These are phyloP conservation scores for Drosophila austrosaltans DNA, from an alignment of 2,888 invertebrate genomes.

Conservation along the genomic window DNA sequence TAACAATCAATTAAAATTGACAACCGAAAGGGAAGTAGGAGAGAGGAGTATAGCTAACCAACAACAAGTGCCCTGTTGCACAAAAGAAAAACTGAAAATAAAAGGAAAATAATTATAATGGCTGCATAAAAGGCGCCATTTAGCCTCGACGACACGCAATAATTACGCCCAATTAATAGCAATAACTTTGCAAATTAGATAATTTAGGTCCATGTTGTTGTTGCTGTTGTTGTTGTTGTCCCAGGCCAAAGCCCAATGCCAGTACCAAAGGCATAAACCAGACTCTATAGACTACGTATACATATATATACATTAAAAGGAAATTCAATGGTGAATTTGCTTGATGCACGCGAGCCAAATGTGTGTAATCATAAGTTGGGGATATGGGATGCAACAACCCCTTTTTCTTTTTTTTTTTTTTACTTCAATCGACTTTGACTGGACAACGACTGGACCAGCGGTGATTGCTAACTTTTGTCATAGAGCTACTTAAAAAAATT, in stretches of 20 bases:
- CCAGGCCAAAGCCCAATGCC: not conserved
- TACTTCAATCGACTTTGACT: not conserved
- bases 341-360: slow-evolving; percentile 44
- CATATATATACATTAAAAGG: slow-evolving; percentile 42
- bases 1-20: slow-evolving; percentile 83
- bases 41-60: not conserved
- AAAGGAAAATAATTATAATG: slow-evolving; percentile 73
- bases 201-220: slow-evolving; percentile 65
- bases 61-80: slow-evolving; percentile 36
- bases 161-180: slow-evolving; percentile 81
- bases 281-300: too few species aligned
- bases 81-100: slow-evolving; percentile 35
- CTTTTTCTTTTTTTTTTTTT: not conserved
- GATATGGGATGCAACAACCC: slow-evolving; percentile 5
- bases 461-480: slow-evolving; percentile 32
- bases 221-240: slow-evolving; percentile 46
- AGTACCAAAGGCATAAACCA: too few species aligned
- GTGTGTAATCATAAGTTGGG: slow-evolving; percentile 56
- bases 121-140: slow-evolving; percentile 73
- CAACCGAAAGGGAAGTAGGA: slow-evolving; percentile 52
- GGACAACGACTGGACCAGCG: not conserved
- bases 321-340: slow-evolving; percentile 42
- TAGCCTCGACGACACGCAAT: slow-evolving; percentile 72
- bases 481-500: slow-evolving; percentile 3
- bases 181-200: slow-evolving; percentile 82